Conservation (phyloP, 2,888 invertebrate species). For the Drosophila nr. medialis region DNA sequence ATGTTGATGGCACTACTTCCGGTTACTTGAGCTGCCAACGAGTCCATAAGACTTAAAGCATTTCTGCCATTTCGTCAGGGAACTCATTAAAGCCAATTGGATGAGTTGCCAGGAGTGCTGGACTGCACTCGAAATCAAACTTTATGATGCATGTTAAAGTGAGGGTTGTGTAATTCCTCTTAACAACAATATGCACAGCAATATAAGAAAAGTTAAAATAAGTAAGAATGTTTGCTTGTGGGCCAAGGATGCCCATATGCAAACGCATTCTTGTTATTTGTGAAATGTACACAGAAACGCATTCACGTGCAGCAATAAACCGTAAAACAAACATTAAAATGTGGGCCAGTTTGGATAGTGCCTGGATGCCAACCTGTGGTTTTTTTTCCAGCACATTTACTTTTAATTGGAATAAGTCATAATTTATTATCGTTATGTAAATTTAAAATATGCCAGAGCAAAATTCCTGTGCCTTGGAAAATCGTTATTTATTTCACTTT, state of each 20-base stretch:
- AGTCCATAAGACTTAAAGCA: neutral
- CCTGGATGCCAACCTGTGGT: neutral
- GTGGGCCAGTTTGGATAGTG: neutral
- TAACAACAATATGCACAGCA: neutral
- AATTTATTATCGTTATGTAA: neutral
- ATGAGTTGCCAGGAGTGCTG: conserved; percentile 2
- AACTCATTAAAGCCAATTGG: conserved; percentile 21
- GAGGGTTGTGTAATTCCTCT: neutral
- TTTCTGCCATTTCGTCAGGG: conserved; percentile 1
- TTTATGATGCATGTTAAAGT: neutral
- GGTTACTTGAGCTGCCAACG: conserved; percentile 12
- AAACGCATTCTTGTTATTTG: neutral
- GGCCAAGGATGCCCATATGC: neutral
- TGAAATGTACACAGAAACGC: neutral
- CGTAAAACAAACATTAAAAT: neutral
- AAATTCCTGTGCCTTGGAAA: neutral
- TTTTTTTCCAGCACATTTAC: neutral
- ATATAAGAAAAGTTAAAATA: neutral
- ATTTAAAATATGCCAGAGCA: neutral
- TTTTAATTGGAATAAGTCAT: neutral
- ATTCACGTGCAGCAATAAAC: neutral
- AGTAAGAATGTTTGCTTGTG: no score
- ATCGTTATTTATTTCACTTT: neutral
- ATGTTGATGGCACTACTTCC: conserved; percentile 8
- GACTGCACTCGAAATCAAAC: conserved; percentile 7